Base-by-base conservation (phyloP, 2,888 invertebrate genomes). In the Pteria penguin region DNA sequence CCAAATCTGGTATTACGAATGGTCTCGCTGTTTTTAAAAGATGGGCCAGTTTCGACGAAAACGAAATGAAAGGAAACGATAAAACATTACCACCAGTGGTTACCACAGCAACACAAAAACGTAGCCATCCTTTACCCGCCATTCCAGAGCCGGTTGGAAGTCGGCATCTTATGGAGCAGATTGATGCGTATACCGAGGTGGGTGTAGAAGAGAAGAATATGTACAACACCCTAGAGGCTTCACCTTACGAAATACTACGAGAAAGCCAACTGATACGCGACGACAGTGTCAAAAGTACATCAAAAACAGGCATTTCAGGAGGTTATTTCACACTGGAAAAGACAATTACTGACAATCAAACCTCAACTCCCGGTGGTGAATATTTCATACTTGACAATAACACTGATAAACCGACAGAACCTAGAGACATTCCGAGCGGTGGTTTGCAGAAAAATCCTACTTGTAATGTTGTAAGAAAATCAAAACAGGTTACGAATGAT, bases 161-260 rank as follows among this genome's bases (percentile, higher is more conserved):
- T 22, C 27, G n/a, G n/a, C 52, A 63, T 22, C 57, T 67, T 11
- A 62, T 66, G 5, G 32, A 68, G 24, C 60, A 60, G 3, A 76
- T 72, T 14, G 72, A 69, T 60, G 76, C 72, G 11, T 77, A 77
- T 33, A 70, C 69, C 14, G 76, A 77, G 27, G 68, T 70, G n/a
- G 76, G 76, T 5, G 67, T 61, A 1, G 32, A 58, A 14, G 29
- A 58, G 14, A 26, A 67, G 4, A 58, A 61, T 14, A 73, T 52
- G 52, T 60, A 67, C 26, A 58, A 33, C 27, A 60, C 60, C 2
- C 57, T n/a, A 24, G 18, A 58, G 2, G 60, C 33, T 3, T 18
- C 60, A 2, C 14, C 36, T 4, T 11, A 57, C 8, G 70, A 70
- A 22, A 31, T 24, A 29, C 52, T 31, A 8, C 45, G 57, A 5